Percentiles rank a stretch among this genome's conserved stretches.
phyloP scores from a whole-genome alignment of 2,888 invertebrate species.

The Subacronicta megacephala region DNA sequence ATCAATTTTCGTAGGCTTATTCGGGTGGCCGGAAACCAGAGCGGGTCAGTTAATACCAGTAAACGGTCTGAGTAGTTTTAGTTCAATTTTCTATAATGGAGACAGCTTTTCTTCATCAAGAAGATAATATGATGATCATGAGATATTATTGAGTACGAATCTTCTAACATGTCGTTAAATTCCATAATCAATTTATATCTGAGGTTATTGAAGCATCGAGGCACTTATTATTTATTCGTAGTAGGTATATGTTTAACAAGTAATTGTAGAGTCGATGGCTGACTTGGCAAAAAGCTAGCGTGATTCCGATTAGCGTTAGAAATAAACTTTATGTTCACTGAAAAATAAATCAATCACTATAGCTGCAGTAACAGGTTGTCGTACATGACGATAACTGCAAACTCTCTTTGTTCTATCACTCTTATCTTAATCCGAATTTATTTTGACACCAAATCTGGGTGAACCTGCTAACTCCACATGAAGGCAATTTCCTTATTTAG shows the following conservation, averaged over 20 bases:
- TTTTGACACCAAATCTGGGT: constrained; percentile 1
- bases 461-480: neutral
- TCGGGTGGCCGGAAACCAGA: constrained; percentile 29
- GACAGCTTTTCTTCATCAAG: neutral
- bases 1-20: constrained; percentile 25
- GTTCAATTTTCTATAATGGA: neutral
- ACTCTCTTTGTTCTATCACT: neutral
- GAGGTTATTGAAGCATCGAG: neutral
- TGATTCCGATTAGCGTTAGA: constrained; percentile 7
- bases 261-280: constrained; percentile 27
- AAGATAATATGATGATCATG: too few species aligned
- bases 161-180: neutral
- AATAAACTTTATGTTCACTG: constrained; percentile 20
- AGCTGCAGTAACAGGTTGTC: constrained; percentile 8
- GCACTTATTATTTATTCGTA: constrained; percentile 12
- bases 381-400: constrained; percentile 9
- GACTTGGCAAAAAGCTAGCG: constrained; percentile 20
- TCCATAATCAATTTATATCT: too few species aligned
- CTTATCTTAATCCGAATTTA: constrained; percentile 5
- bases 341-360: constrained; percentile 5
- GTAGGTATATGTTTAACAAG: neutral
- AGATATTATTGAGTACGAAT: neutral
- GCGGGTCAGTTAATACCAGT: constrained; percentile 25
- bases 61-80: neutral
- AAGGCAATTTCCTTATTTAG: constrained; percentile 26